Base-by-base conservation (phyloP, 2,888 invertebrate species). In the Hypomecis atomaria region DNA sequence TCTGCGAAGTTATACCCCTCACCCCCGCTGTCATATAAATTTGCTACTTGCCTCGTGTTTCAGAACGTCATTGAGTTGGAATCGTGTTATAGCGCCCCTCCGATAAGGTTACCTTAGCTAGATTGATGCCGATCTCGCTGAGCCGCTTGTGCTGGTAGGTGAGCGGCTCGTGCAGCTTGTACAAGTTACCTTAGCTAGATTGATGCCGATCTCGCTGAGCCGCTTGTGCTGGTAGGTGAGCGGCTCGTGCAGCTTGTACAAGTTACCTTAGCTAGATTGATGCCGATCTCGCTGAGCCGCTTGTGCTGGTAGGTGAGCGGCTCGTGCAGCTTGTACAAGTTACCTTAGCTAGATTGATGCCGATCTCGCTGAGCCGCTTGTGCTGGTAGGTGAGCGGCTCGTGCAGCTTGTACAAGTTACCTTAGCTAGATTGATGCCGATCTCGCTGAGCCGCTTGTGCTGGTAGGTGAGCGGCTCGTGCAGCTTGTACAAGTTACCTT, bases 401-500 rank as follows among this genome's bases (percentile, higher is more conserved):
- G 65, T 96, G 96, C 59, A 98, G 94, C 75, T 96, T 95, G 70
- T 23, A 23, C 23, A 9, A 40, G 10, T 40, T 74, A 90, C 90
- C 85, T 86, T 89, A 43, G 88, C 85, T 67, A 86, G 65, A 58
- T 82, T 82, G 66, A 92, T 81, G 43, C 92, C 92, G 60, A 94
- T 92, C 77, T 93, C 94, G 77, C 94, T 94, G 80, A 94, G 90
- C 37, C 94, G 90, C 86, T 94, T 94, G 79, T 94, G 94, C 72
- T 94, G 94, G 73, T 94, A 95, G 0, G 94, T 95, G 57, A 95
- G 87, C 4, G 94, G 94, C 65, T 94, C 95, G 65, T 96, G 96
- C 59, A 98, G 94, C 75, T 96, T 95, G 70, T 23, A 23, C 23
- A 9, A 40, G 10, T 40, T 74, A 90, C 90, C 85, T 86, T 89